Evolutionary conservation across 2,113 vertebrate genomes (phyloP).

Genomic region (Rostratula benghalensis): DNA sequence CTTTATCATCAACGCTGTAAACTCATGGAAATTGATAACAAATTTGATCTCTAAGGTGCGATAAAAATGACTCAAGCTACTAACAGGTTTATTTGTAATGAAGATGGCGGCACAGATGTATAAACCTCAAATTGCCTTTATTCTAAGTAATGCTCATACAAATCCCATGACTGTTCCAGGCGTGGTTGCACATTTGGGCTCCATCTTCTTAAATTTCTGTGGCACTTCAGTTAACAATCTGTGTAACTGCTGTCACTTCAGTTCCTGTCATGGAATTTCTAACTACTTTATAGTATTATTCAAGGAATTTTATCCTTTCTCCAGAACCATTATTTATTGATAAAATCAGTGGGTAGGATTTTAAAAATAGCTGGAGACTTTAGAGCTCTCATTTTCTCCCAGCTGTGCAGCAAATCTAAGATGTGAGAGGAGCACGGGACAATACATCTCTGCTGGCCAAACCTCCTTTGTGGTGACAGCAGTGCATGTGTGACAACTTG

Average conservation of each 20-base stretch:
- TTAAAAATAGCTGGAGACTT: background rate
- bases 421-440: background rate
- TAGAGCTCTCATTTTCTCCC: background rate
- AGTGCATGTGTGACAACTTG: background rate
- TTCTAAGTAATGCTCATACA: background rate
- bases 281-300: background rate
- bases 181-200: background rate
- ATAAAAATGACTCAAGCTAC: conserved; percentile 1
- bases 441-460: background rate
- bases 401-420: background rate
- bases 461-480: fast-evolving
- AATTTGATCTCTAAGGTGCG: conserved; percentile 28
- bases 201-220: background rate
- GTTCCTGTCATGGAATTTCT: background rate
- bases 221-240: background rate
- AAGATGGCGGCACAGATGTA: background rate
- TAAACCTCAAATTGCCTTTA: background rate
- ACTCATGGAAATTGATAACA: conserved; percentile 37
- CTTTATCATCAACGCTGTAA: conserved; percentile 6
- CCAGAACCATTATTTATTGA: background rate
- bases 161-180: background rate
- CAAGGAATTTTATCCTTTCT: background rate
- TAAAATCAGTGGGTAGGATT: background rate
- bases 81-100: conserved; percentile 26
- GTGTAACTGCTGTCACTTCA: background rate